Evolutionary conservation across 2,113 vertebrate genomes (phyloP), one percentile per base, ranked within the genome.

Genomic region (Antechinus stuartii): DNA sequence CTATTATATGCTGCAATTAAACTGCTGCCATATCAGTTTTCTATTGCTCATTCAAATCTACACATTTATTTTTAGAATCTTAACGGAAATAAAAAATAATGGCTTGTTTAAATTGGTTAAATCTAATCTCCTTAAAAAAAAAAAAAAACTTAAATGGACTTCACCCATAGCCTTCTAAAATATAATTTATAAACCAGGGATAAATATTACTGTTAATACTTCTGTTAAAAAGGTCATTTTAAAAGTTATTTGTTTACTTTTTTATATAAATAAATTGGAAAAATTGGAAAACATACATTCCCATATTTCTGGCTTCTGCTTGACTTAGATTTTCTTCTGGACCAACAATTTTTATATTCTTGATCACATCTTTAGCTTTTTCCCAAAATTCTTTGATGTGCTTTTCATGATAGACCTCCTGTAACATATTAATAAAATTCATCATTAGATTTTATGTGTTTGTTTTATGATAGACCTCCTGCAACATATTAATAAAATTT

Each of bases 331-430:
- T 98, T 98, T 99, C 99, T 98, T 99, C 99, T 10, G 99, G 99
- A 93, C 99, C 99, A 96, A 99, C 99, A 95, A 99, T 99, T 98
- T 99, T 99, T 97, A 99, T 99, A 96, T 97, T 99, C 96, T 54
- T 98, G 98, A 99, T 99, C 56, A 98, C 94, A 89, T 98, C 98
- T 97, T 99, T 99, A 98, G 99, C 99, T 97, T 99, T 99, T 97
- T 99, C 99, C 99, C 99, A 99, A 98, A 99, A 99, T 91, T 96
- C 99, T 97, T 99, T 99, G 98, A 99, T 99, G 98, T 99, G 99
- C 96, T 99, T 99, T 98, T 99, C 99, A 97, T 99, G 99, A 98
- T 99, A 99, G 98, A 99, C 99, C 98, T 99, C 99, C 99, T 99
- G 97, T 84, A 98, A 98, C 25, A 97, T 54, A 97, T 95, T 94